Percentiles rank a stretch among this genome's conserved stretches.
Conservation (phyloP, 1,140 invertebrate species). For the Parasteatoda tepidariorum region DNA sequence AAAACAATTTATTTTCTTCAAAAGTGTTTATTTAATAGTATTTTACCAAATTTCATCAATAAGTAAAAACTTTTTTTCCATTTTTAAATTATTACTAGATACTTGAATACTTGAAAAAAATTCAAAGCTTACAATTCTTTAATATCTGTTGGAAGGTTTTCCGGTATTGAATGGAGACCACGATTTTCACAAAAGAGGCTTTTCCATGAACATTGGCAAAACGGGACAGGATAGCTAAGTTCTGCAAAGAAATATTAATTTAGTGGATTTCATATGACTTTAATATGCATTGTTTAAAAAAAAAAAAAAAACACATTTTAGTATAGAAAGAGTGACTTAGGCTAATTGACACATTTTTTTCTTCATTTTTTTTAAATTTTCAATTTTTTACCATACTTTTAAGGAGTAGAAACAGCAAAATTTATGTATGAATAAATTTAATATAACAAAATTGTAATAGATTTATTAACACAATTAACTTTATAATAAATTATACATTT, state of each 20-base stretch:
- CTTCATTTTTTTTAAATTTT: too few species aligned
- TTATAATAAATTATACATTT: too few species aligned
- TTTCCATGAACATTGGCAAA: constrained; percentile 61
- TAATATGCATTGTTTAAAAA: not conserved
- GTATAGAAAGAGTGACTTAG: not conserved
- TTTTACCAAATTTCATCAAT: not conserved
- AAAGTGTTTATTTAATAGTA: not conserved
- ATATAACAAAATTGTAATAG: too few species aligned
- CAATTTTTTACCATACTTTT: too few species aligned
- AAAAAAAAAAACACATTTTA: not conserved
- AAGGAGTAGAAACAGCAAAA: too few species aligned
- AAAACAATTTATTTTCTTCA: too few species aligned
- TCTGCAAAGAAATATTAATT: not conserved
- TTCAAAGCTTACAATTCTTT: constrained; percentile 59
- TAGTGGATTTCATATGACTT: not conserved
- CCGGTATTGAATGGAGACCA: constrained; percentile 29
- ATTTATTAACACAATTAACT: too few species aligned
- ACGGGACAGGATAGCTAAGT: not conserved
- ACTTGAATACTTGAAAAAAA: too few species aligned
- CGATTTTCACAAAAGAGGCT: constrained; percentile 62
- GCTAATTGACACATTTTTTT: too few species aligned
- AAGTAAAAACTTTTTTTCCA: not conserved
- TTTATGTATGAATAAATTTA: not conserved
- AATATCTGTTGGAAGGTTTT: constrained; percentile 36
- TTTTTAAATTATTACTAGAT: too few species aligned